Percentiles rank a stretch among this genome's conserved stretches.
Conservation (phyloP, 2,888 invertebrate genomes). For the Ormyrus pomaceus region DNA sequence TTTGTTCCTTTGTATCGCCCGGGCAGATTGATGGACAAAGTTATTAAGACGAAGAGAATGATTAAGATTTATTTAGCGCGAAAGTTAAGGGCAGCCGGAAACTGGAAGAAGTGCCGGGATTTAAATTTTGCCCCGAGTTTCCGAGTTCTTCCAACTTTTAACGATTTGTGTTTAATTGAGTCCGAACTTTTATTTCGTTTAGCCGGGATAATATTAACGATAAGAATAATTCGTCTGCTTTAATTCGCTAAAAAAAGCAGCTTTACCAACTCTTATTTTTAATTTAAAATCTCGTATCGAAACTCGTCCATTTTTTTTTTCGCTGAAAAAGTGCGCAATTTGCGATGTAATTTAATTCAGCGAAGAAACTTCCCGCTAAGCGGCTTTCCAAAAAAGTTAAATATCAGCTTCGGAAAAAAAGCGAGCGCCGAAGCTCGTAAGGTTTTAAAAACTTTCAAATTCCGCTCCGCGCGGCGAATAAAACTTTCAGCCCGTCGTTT, state of each 20-base stretch:
- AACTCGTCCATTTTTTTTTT: too few species aligned
- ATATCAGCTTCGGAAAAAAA: too few species aligned
- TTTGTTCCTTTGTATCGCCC: constrained; percentile 36
- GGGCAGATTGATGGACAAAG: constrained; percentile 33
- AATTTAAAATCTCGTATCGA: too few species aligned
- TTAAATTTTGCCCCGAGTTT: background rate
- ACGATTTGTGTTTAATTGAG: background rate
- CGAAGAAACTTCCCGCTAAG: too few species aligned
- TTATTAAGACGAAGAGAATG: constrained; percentile 39
- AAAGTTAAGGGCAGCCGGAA: background rate
- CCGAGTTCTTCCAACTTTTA: background rate
- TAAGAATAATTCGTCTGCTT: too few species aligned
- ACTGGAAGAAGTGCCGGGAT: background rate
- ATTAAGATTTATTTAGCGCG: constrained; percentile 39
- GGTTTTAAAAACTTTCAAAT: constrained; percentile 1
- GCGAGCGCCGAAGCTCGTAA: too few species aligned
- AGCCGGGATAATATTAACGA: too few species aligned
- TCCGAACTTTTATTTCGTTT: background rate
- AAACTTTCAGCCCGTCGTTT: background rate
- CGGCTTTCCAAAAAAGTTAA: too few species aligned
- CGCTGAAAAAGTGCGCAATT: too few species aligned
- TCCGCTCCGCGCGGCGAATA: background rate
- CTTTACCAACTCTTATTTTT: too few species aligned
- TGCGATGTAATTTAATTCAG: too few species aligned
- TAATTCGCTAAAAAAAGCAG: too few species aligned